Conservation (phyloP, 35 echinoderm and acorn worm species). For the Chiridota heheva region DNA sequence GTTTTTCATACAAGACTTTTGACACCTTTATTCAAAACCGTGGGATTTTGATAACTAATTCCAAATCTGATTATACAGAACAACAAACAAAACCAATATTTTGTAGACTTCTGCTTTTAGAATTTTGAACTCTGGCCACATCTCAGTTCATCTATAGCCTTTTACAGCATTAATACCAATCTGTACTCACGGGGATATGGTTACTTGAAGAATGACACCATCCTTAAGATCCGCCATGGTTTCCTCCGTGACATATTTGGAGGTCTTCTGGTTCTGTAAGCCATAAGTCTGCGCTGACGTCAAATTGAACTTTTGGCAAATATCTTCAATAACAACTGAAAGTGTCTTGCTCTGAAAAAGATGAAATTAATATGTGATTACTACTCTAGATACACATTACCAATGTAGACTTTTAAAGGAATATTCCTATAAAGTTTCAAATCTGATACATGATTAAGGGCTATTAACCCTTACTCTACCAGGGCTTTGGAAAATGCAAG, state of each 20-base stretch:
- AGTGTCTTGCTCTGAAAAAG: slow-evolving; percentile 54
- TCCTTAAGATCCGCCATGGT: slow-evolving; percentile 69
- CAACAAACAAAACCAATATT: background rate
- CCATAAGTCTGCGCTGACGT: slow-evolving; percentile 56
- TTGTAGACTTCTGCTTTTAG: background rate
- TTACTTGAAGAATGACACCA: slow-evolving; percentile 70
- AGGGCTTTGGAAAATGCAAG: too few species aligned
- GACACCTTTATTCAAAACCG: background rate
- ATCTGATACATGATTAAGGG: too few species aligned
- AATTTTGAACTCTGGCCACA: background rate
- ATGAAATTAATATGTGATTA: too few species aligned
- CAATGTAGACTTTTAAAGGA: too few species aligned
- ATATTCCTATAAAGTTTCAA: too few species aligned
- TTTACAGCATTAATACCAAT: slow-evolving; percentile 53
- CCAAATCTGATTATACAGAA: background rate
- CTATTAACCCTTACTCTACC: too few species aligned
- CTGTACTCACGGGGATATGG: slow-evolving; percentile 63
- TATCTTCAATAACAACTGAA: slow-evolving; percentile 48
- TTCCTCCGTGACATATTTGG: slow-evolving; percentile 75
- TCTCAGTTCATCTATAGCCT: background rate
- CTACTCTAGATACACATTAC: too few species aligned
- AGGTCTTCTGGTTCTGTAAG: slow-evolving; percentile 66
- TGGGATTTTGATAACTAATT: background rate
- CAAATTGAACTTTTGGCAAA: slow-evolving; percentile 41
- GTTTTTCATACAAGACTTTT: too few species aligned